Percentiles rank a stretch among this genome's conserved stretches.
Conservation (phyloP, 2,113 vertebrate genomes). For the Larimichthys crocea region DNA sequence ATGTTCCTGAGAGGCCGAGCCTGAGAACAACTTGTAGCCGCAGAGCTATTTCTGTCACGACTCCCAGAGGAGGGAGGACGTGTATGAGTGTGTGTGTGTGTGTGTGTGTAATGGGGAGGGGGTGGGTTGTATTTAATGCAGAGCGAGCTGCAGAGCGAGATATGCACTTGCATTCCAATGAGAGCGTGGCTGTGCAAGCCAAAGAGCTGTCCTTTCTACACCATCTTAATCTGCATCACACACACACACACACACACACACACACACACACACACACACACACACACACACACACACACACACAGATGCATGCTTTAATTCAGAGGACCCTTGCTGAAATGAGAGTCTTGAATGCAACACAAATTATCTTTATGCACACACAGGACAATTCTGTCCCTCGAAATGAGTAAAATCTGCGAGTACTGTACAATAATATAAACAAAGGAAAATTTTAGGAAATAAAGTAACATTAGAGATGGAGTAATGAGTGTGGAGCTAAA, state of each 20-base stretch:
- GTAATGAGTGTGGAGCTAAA: too few species aligned
- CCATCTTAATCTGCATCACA: slow-evolving; percentile 32
- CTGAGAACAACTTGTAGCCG: slow-evolving; percentile 55
- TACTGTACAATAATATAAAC: too few species aligned
- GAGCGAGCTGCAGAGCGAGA: slow-evolving; percentile 30
- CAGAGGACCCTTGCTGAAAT: neutral
- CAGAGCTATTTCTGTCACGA: slow-evolving; percentile 56
- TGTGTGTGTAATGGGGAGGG: neutral
- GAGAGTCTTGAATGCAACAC: neutral
- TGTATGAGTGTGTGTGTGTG: slow-evolving; percentile 9
- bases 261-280: slow-evolving; percentile 21
- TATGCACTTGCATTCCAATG: slow-evolving; percentile 56
- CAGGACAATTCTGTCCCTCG: too few species aligned
- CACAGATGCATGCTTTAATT: neutral
- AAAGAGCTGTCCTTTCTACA: slow-evolving; percentile 35
- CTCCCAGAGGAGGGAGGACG: slow-evolving; percentile 32
- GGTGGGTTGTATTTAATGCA: slow-evolving; percentile 35
- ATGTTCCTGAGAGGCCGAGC: slow-evolving; percentile 21
- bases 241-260: slow-evolving; percentile 16
- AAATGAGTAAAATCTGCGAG: too few species aligned
- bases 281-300: slow-evolving; percentile 21
- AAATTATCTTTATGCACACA: neutral
- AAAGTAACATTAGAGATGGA: too few species aligned
- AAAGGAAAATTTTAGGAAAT: too few species aligned
- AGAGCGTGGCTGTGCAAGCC: slow-evolving; percentile 51